Evolutionary conservation across 2,113 vertebrate species (phyloP).

Genomic region (Platysteira castanea): DNA sequence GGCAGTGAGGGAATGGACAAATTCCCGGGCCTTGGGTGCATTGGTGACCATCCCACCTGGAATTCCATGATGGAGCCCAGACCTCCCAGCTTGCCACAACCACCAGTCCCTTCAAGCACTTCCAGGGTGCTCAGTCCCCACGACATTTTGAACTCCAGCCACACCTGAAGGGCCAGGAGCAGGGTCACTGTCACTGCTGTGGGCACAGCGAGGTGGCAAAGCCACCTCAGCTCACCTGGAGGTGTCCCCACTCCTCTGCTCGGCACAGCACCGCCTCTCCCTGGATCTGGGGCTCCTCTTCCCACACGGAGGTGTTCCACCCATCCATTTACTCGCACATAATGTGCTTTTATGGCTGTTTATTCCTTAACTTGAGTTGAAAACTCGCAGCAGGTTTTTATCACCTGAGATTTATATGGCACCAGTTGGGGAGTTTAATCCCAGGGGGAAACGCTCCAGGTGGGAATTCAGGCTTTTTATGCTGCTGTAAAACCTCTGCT

Average conservation of each 20-base stretch:
- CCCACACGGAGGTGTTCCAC: not conserved
- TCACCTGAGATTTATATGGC: not conserved
- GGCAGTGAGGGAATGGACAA: not conserved
- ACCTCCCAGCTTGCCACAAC: not conserved
- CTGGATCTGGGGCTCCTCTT: not conserved
- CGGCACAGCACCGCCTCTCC: not conserved
- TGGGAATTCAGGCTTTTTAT: slow-evolving; percentile 19
- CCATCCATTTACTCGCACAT: not conserved
- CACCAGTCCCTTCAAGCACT: fast-evolving
- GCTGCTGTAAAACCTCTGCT: not conserved
- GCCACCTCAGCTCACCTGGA: not conserved
- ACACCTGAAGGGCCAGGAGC: too few species aligned
- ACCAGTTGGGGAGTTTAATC: not conserved
- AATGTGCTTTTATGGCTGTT: slow-evolving; percentile 25
- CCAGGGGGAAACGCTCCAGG: not conserved
- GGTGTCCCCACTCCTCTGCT: not conserved
- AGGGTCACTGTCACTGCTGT: fast-evolving
- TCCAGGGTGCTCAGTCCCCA: not conserved
- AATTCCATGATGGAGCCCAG: not conserved
- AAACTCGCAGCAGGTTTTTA: slow-evolving; percentile 5
- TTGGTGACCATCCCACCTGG: not conserved
- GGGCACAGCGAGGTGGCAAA: not conserved
- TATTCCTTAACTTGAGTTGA: slow-evolving; percentile 16
- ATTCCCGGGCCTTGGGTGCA: not conserved
- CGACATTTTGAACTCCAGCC: not conserved